A percentile compares a stretch with the other conserved stretches of the same genome.
phyloP scores from a whole-genome alignment of 2,113 vertebrate genomes.

The Physeter macrocephalus region DNA sequence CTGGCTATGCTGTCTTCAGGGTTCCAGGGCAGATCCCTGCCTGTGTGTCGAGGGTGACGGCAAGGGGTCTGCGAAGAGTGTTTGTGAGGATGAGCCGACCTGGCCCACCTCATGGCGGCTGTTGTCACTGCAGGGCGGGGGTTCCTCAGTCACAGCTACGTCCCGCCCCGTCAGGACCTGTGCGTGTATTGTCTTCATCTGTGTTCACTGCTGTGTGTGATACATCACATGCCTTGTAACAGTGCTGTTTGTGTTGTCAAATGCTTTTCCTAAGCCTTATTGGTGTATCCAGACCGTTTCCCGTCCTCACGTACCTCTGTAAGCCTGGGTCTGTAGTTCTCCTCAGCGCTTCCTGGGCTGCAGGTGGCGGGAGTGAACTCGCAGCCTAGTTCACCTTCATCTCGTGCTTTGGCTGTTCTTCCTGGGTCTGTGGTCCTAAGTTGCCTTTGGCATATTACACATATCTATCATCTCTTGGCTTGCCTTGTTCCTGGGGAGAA shows the following conservation, averaged over 20 bases:
- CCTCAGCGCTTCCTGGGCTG: background rate
- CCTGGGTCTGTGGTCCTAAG: background rate
- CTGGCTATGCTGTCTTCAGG: background rate
- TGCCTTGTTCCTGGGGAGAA: background rate
- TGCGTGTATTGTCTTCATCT: accelerated
- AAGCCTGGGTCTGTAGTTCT: accelerated
- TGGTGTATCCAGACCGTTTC: no score
- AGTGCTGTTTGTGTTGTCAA: background rate
- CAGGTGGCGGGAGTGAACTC: background rate
- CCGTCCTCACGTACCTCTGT: background rate
- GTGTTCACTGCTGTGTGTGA: background rate
- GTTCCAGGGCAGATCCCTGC: background rate
- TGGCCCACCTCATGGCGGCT: background rate
- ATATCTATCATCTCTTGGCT: background rate
- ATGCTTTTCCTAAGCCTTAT: background rate
- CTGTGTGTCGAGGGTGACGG: accelerated
- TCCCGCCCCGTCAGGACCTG: accelerated
- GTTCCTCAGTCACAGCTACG: background rate
- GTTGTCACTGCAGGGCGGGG: background rate
- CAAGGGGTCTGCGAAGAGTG: background rate
- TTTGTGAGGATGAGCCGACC: background rate
- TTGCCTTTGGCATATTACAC: background rate
- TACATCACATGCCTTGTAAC: no score
- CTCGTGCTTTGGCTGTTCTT: background rate
- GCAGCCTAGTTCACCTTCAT: background rate